A percentile compares a stretch with the other conserved stretches of the same genome.
phyloP scores from a whole-genome alignment of 2,888 invertebrate genomes.

The Melangyna quadrimaculata region DNA sequence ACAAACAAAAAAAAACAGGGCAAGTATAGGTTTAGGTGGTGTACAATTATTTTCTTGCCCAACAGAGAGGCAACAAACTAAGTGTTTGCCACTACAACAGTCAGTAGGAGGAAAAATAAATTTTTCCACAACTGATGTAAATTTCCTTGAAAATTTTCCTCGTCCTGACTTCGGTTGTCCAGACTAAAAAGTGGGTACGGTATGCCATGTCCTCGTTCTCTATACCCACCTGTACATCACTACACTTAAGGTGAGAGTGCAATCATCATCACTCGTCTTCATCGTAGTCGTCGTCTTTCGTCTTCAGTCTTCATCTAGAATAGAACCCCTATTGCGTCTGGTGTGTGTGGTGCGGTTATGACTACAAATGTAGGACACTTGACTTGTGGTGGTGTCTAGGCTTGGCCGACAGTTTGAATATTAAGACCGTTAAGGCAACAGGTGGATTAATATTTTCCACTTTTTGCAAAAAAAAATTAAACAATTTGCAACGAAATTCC shows the following conservation, averaged over 20 bases:
- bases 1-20: too few relatives aligned
- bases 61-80: background rate
- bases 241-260: conserved; percentile 47
- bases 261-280: conserved; percentile 55
- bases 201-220: background rate
- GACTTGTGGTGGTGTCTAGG: conserved; percentile 17
- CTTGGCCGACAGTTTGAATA: conserved; percentile 46
- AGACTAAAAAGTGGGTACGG: conserved; percentile 34
- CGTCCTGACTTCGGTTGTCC: background rate
- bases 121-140: conserved; percentile 64
- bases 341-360: background rate
- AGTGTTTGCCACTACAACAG: background rate
- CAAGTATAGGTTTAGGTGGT: background rate
- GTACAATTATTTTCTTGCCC: conserved; percentile 8
- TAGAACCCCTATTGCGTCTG: conserved; percentile 32
- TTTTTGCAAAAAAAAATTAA: conserved; percentile 4
- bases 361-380: conserved; percentile 44
- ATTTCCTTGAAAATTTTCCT: conserved; percentile 59
- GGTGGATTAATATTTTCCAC: conserved; percentile 27
- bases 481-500: background rate
- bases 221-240: too few relatives aligned
- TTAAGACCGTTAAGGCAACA: conserved; percentile 51
- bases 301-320: background rate
- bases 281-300: background rate
- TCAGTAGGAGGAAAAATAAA: conserved; percentile 35